A percentile compares a stretch with the other conserved stretches of the same genome.
Conservation (phyloP, 2,797 vertebrate species). For the Anguilla anguilla region DNA sequence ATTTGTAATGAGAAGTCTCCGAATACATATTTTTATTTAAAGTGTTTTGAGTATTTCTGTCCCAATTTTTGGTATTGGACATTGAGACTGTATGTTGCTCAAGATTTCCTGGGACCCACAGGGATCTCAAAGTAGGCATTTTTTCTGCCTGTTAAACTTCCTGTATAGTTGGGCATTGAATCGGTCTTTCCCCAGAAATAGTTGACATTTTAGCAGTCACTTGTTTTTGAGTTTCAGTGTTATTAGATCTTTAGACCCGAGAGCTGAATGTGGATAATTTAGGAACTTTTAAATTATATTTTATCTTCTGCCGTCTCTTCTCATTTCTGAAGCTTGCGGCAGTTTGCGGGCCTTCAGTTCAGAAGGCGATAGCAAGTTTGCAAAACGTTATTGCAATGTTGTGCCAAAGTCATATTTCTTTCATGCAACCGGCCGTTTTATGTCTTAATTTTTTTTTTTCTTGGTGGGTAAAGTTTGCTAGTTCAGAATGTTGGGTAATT, state of each 20-base stretch:
- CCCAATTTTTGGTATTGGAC: neutral
- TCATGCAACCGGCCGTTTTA: neutral
- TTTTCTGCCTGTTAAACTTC: neutral
- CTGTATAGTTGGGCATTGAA: neutral
- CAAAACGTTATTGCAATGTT: slow-evolving; percentile 17
- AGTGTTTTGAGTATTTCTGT: neutral
- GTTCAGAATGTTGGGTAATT: slow-evolving; percentile 51
- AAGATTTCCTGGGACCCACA: neutral
- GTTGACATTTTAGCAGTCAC: neutral
- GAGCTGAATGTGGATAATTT: neutral
- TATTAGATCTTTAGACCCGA: neutral
- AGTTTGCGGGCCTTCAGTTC: slow-evolving; percentile 1
- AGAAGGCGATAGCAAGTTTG: neutral
- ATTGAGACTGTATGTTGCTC: neutral
- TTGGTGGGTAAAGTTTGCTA: slow-evolving; percentile 30
- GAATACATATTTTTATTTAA: neutral
- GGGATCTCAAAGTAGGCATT: neutral
- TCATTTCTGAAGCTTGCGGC: neutral
- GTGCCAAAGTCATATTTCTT: slow-evolving; percentile 10
- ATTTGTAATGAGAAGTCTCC: neutral
- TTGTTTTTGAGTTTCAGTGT: neutral
- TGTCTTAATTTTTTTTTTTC: slow-evolving; percentile 21
- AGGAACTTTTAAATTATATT: neutral
- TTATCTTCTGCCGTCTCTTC: neutral
- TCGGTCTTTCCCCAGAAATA: slow-evolving; percentile 1